Conservation (phyloP, 2,113 vertebrate species). For the Microcebus tavaratra region DNA sequence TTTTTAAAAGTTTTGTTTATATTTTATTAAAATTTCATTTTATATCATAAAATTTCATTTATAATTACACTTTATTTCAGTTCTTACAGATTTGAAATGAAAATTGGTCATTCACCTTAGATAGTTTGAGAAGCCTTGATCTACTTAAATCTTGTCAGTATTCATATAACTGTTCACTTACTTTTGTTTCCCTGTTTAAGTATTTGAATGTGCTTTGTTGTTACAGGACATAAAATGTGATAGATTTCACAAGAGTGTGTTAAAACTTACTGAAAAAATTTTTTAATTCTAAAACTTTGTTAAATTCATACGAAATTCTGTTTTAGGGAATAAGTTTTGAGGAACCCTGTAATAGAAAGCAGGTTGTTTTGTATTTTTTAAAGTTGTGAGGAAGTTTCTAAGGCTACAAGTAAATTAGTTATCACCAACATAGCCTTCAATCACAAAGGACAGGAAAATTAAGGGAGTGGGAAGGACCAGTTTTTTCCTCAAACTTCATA, state of each 20-base stretch:
- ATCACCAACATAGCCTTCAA: neutral
- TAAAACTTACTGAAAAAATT: neutral
- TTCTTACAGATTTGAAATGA: neutral
- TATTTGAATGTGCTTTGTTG: constrained; percentile 11
- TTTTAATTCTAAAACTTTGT: neutral
- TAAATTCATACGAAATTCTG: neutral
- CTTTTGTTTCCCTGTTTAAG: neutral
- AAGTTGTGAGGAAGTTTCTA: constrained; percentile 50
- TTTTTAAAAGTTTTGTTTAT: too few relatives aligned
- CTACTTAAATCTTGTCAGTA: neutral
- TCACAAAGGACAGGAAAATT: constrained; percentile 31
- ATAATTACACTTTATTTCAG: too few relatives aligned
- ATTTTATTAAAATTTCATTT: too few relatives aligned
- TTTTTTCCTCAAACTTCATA: neutral
- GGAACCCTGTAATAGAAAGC: neutral
- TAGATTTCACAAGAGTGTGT: neutral
- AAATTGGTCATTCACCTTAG: neutral
- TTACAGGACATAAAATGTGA: neutral
- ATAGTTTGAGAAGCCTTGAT: neutral
- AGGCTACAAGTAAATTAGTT: neutral
- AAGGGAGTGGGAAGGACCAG: neutral
- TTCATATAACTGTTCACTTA: constrained; percentile 16
- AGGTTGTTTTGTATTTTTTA: neutral
- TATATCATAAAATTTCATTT: too few relatives aligned
- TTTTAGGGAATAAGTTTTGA: constrained; percentile 31